Evolutionary conservation across 2,113 vertebrate species (phyloP), one percentile per base, ranked within the genome.

Genomic region (Myotis yumanensis): DNA sequence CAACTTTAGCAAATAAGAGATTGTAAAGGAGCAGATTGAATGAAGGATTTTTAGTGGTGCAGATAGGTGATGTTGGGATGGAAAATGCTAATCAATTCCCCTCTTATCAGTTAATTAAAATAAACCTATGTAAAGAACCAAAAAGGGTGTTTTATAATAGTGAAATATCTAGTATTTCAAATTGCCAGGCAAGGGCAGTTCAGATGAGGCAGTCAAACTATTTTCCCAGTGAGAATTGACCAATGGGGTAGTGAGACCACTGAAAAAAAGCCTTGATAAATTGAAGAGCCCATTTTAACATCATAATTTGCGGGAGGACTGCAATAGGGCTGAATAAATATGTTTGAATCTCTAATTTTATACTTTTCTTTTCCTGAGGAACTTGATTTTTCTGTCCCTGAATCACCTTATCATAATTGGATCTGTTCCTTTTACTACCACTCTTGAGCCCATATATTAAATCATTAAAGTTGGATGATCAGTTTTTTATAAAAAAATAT

Each of bases 1-100:
- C 98, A 99, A 99, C 98, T 99, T 99, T 98, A 99, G 99, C 98
- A 99, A 99, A 98, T 99, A 98, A 99, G 97, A 98, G 96, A 98
- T 98, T 98, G 95, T 98, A 98, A 98, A 97, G 94, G 88, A 97
- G 75, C 97, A 97, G 98, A 97, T 96, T 90, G 97, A 98, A 98
- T 99, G 99, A 99, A 99, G 99, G 98, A 99, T 98, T 99, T 98
- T 98, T 99, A 99, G 99, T 98, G 99, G 98, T 98, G 99, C 98
- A 99, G 95, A 97, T 95, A 98, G 97, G 97, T 96, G 97, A 97
- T 97, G 86, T 97, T 97, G 97, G 97, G 96, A 97, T 97, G 97
- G 97, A 97, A 97, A 98, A 98, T 96, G 96, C 97, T 97, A 97
- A 98, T 98, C 96, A 97, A 94, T 92, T 96, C 92, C 89, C 95